Base-by-base conservation (phyloP, 2,888 invertebrate species). In the Sturmia bella region DNA sequence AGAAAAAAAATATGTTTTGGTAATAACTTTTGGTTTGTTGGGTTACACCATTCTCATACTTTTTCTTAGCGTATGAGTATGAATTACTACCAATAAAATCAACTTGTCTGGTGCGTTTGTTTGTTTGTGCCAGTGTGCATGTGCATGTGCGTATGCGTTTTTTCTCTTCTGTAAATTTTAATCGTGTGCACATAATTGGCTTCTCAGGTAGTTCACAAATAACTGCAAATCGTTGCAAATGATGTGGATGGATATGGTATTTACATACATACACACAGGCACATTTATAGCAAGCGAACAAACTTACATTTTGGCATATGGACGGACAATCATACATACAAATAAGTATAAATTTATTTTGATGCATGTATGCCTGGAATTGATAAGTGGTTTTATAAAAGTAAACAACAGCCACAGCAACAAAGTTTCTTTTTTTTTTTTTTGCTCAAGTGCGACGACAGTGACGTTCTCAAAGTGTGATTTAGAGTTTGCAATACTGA, bases 201-300 rank as follows among this genome's bases (percentile, higher is more conserved):
- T 89, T 87, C 89, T 88, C 88, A 89, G 87, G 89, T 89, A 89
- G 89, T 89, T 89, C 87, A 86, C 89, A 89, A 88, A 89, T 89
- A 89, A 88, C 87, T 88, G 89, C 88, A 88, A 89, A 89, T 89
- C 80, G 72, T 72, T 89, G 87, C 87, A 87, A 86, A 80, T 84
- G 80, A 83, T 81, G 75, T 82, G 68, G 56, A 77, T 77, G 81
- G 77, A 77, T 77, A 76, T 76, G 76, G 81, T 81, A 81, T 77
- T 77, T 81, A 72, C 73, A 37, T 61, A 61, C 13, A 27, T 21
- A 59, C 21, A 11, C 32, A 72, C 24, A 45, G 48, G 69, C 17
- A 32, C 27, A 27, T 27, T 3, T 27, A 6, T 27, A 54, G 32
- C 45, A 74, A 39, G 50, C 37, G 72, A 19, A 64, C 54, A 63